Evolutionary conservation across 2,888 invertebrate species (phyloP), one percentile per base, ranked within the genome.

Genomic region (Leucania comma): DNA sequence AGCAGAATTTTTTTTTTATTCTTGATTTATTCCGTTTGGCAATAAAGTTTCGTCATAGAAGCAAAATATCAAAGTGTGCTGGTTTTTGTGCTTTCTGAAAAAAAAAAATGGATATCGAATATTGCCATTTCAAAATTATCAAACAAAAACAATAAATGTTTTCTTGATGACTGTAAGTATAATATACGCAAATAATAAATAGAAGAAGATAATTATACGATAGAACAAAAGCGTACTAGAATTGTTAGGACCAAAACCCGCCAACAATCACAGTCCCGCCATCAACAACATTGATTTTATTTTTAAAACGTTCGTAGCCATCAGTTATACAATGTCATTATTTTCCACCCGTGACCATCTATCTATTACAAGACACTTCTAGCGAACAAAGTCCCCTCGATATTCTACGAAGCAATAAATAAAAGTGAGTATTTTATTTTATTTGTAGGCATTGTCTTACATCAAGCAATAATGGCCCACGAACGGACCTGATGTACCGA

Each of bases 391-490:
- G 82, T 83, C 80, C 75, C 73, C 61, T 80, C 81, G 78, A 86
- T 84, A 75, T 78, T 85, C 78, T 73, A 75, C 83, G 85, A 83
- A 85, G 91, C 87, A 91, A 94, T 93, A 93, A 94, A 93, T 93
- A 91, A 91, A 84, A 76, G 76, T 85, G 85, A 74, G 80, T 86
- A 88, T 90, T 90, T 91, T 92, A 90, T 91, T 93, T 93, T 91
- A 92, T 93, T 93, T 91, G 90, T 88, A 90, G 88, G 90, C 91
- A 90, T 94, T 94, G 93, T 93, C 90, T 93, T 93, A 91, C 90
- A 91, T 90, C 91, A 89, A 88, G 89, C 89, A 87, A 89, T 92
- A 93, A 93, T 91, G 88, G 91, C 80, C 89, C 90, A 90, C 90
- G 90, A 90, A 84, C 90, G 88, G 83, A 88, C 82, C 75, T 88